Evolutionary conservation across 2,113 vertebrate species (phyloP).

Genomic region (Oxygymnocypris stewartii): DNA sequence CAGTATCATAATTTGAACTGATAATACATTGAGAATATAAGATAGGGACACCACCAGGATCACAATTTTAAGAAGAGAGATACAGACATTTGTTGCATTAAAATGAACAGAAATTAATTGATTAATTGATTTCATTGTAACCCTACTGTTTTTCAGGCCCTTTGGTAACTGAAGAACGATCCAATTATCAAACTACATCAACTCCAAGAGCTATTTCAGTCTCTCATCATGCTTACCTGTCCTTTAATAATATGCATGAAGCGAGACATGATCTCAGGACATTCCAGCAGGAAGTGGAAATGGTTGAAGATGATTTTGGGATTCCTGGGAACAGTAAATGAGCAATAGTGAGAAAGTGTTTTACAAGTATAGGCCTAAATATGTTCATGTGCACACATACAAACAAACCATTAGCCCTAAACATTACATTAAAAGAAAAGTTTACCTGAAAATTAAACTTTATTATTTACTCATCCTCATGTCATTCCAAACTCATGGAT

Average conservation of each 20-base stretch:
- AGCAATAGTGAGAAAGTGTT: conserved; percentile 6
- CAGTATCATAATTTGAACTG: not conserved
- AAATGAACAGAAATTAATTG: too few relatives aligned
- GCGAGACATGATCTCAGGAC: conserved; percentile 97
- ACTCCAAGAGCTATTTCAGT: not conserved
- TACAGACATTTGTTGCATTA: not conserved
- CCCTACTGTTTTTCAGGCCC: not conserved
- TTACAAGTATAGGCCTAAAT: not conserved
- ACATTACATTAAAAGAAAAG: not conserved
- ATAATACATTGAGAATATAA: not conserved
- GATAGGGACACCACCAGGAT: not conserved
- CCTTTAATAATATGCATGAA: conserved; percentile 99
- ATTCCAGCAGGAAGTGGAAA: conserved; percentile 98
- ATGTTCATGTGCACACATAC: not conserved
- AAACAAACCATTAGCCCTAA: not conserved
- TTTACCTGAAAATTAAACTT: not conserved
- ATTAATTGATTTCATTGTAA: not conserved
- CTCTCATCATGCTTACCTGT: conserved; percentile 77
- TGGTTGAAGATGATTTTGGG: conserved; percentile 99
- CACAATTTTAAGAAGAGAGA: not conserved
- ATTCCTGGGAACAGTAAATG: conserved; percentile 79
- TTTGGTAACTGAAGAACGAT: not conserved
- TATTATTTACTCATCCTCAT: not conserved
- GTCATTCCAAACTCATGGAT: too few relatives aligned
- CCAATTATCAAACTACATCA: not conserved